Conservation (phyloP, 2,888 invertebrate genomes). For the Nemotelus pantherinus region DNA sequence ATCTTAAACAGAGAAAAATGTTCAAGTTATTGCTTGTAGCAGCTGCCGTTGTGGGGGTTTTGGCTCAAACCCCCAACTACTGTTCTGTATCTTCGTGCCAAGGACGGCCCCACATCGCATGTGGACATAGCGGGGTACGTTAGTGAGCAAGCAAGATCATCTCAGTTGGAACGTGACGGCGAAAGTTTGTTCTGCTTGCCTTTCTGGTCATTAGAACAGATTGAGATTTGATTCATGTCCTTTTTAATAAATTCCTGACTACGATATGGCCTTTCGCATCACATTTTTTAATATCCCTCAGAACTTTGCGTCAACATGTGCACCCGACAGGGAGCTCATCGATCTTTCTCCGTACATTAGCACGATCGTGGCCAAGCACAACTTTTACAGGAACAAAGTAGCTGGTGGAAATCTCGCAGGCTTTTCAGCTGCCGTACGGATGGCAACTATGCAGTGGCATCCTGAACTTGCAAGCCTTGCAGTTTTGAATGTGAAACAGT, state of each 20-base stretch:
- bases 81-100: background rate
- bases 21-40: constrained; percentile 17
- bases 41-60: background rate
- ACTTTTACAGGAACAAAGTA: constrained; percentile 6
- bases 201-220: no score
- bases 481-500: constrained; percentile 36
- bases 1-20: background rate
- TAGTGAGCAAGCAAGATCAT: background rate
- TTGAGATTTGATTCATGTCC: no score
- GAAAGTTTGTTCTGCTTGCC: no score
- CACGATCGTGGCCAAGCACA: constrained; percentile 16
- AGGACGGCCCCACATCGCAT: constrained; percentile 11
- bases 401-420: constrained; percentile 6
- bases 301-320: constrained; percentile 29
- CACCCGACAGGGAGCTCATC: background rate
- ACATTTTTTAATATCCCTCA: background rate
- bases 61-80: constrained; percentile 25
- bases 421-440: constrained; percentile 13
- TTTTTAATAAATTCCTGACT: no score
- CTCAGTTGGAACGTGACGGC: no score
- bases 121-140: constrained; percentile 21
- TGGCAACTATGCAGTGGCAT: constrained; percentile 43
- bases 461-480: constrained; percentile 35
- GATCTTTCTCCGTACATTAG: background rate
- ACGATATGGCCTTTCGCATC: no score